Evolutionary conservation across 1,140 invertebrate genomes (phyloP).

Genomic region (Oedothorax gibbosus): DNA sequence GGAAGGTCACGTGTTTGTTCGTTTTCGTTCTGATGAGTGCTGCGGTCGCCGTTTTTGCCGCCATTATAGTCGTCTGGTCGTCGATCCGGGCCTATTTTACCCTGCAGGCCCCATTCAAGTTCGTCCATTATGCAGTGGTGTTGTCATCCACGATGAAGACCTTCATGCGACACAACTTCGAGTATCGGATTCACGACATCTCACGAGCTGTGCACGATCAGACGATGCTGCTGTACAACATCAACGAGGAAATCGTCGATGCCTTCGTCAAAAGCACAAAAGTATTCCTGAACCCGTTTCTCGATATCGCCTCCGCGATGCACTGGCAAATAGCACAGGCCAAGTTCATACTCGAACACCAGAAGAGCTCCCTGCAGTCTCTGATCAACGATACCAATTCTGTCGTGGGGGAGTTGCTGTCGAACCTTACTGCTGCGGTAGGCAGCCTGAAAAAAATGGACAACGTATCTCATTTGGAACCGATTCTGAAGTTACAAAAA

Average conservation of each 20-base stretch:
- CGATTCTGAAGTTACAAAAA: neutral
- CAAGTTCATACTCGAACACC: neutral
- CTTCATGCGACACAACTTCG: neutral
- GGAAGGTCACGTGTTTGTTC: neutral
- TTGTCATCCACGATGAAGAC: neutral
- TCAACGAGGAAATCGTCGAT: neutral
- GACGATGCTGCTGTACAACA: neutral
- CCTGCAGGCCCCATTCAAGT: conserved; percentile 9
- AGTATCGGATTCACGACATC: neutral
- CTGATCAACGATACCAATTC: neutral
- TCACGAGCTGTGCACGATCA: conserved; percentile 6
- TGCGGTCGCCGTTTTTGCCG: neutral
- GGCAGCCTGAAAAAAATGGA: conserved; percentile 1
- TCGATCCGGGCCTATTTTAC: neutral
- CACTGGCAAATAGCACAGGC: neutral
- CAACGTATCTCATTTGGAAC: neutral
- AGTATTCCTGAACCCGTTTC: neutral
- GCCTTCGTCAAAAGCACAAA: neutral
- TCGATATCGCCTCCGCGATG: neutral
- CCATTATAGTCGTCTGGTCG: neutral
- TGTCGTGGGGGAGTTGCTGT: neutral
- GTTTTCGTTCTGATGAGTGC: neutral
- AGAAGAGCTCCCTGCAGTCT: neutral
- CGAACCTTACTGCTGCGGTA: neutral
- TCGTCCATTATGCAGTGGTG: neutral